phyloP scores from a whole-genome alignment of 2,113 vertebrate species.

The Bothrops jararaca region DNA sequence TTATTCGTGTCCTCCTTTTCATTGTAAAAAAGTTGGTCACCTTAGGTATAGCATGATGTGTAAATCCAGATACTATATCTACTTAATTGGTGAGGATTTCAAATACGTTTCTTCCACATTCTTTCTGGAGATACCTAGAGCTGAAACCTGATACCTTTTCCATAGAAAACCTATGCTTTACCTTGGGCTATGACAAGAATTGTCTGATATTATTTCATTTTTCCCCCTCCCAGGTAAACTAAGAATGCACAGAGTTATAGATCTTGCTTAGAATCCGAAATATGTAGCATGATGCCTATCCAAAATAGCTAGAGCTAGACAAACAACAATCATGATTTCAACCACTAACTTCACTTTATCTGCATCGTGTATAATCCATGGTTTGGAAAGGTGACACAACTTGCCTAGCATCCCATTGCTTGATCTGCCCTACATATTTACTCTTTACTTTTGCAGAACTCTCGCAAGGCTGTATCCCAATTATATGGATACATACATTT shows the following conservation, averaged over 20 bases:
- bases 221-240: background rate
- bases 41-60: background rate
- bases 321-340: background rate
- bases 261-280: background rate
- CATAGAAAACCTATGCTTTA: background rate
- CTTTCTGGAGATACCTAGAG: background rate
- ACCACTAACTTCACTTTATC: background rate
- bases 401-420: background rate
- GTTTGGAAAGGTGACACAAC: conserved; percentile 4
- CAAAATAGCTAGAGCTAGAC: background rate
- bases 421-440: background rate
- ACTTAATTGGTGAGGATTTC: background rate
- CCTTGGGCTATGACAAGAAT: background rate
- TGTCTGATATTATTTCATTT: background rate
- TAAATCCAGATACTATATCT: background rate
- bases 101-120: background rate
- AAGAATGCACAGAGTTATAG: background rate
- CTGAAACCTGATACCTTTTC: background rate
- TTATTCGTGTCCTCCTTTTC: too few relatives aligned
- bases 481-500: background rate
- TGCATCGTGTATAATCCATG: background rate
- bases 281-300: background rate
- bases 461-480: background rate
- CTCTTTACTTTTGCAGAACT: background rate
- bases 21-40: too few relatives aligned